Conservation (phyloP, 2,888 invertebrate genomes). For the Timema podura region DNA sequence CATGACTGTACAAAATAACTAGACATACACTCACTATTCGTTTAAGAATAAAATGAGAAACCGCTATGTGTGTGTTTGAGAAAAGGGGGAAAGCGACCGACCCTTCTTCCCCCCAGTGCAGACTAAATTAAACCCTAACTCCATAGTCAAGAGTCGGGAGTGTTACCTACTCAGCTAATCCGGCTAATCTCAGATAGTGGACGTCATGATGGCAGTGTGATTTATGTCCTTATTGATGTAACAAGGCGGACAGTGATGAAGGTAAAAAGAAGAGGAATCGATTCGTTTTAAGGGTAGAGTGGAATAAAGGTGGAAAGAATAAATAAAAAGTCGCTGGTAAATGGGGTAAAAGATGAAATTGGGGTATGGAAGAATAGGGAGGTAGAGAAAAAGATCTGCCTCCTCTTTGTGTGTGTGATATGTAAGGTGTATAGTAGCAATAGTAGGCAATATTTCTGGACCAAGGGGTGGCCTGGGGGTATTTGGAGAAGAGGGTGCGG, state of each 20-base stretch:
- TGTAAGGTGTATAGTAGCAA: slow-evolving; percentile 11
- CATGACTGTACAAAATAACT: no score
- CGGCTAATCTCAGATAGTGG: no score
- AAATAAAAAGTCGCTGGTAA: slow-evolving; percentile 15
- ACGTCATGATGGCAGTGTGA: background rate
- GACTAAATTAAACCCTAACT: no score
- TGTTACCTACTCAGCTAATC: no score
- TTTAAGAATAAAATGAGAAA: no score
- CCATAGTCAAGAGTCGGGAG: no score
- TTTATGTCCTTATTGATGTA: background rate
- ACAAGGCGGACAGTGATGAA: slow-evolving; percentile 11
- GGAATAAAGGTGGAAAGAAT: slow-evolving; percentile 29
- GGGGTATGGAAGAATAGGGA: background rate
- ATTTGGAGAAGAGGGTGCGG: background rate
- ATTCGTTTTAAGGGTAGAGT: slow-evolving; percentile 32
- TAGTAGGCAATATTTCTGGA: background rate
- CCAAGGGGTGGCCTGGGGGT: background rate
- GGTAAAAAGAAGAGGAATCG: slow-evolving; percentile 23
- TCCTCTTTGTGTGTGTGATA: slow-evolving; percentile 16
- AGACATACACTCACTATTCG: no score
- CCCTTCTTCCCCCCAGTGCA: no score
- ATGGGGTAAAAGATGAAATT: slow-evolving; percentile 9
- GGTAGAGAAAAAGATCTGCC: background rate
- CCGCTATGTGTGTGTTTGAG: no score
- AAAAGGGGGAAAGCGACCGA: no score